Evolutionary conservation across 2,888 invertebrate genomes (phyloP), one percentile per base, ranked within the genome.

Genomic region (Leucophora obtusa): DNA sequence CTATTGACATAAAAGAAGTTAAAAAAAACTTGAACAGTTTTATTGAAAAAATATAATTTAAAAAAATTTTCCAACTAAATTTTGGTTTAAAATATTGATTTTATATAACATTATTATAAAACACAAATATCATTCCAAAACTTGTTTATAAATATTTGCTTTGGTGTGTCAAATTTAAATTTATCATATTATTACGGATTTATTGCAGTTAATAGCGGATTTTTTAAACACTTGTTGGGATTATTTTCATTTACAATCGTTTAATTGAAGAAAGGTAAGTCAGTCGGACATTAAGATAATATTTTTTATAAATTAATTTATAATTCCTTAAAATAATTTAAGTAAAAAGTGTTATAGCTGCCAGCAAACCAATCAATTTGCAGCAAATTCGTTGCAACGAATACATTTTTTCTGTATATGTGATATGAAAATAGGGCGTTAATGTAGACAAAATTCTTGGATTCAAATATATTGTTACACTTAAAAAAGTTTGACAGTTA

Each of bases 191-290:
- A 70, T 70, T 58, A 62, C 43, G 73, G 56, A 73, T 76, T 81
- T 60, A 73, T 81, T 81, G 60, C 81, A 81, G 81, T 56, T 81
- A 54, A 58, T 65, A 77, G 59, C 81, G 65, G 54, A 14, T 24
- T 54, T 54, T 43, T 38, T 63, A 50, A n/a, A 9, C 47, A 73
- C 51, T 54, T 15, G 51, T 76, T 81, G 72, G 80, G 69, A 81
- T 81, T 81, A 81, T 33, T 71, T 60, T 15, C 15, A 50, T 68
- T 15, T 11, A 60, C 38, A 63, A 53, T 18, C 63, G 71, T 54
- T 68, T 65, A 18, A 50, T 69, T 73, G 35, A 77, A 73, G 43
- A 68, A 81, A 77, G 80, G 80, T 80, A 80, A 73, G 80, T 73
- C 10, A 51, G 7, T 21, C 7, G 28, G 28, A 6, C 28, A 28